Evolutionary conservation across 1,140 invertebrate genomes (phyloP), one percentile per base, ranked within the genome.

Genomic region (Theocolax elegans): DNA sequence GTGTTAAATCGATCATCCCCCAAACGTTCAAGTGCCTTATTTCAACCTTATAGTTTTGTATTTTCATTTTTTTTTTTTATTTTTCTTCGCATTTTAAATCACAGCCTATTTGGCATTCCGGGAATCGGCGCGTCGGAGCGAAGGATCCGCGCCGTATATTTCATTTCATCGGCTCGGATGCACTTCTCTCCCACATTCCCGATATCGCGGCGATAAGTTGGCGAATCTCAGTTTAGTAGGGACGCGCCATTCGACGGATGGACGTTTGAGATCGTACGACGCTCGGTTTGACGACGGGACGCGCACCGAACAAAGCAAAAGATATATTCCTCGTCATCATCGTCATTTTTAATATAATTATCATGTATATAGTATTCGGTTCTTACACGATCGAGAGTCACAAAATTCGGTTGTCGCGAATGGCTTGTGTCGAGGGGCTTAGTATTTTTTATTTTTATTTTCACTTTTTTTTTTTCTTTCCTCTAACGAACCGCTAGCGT

Each of bases 81-180:
- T n/a, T n/a, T n/a, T n/a, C n/a, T n/a, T n/a, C n/a, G n/a, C n/a
- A n/a, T 59, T 73, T 73, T 68, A 73, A 78, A 79, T 81, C 80
- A 80, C 80, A 81, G 80, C 80, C 80, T 76, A 67, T 70, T 74
- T 81, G 80, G 77, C 77, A 80, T 79, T 80, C 77, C 67, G 68
- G 72, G 65, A 63, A 51, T 63, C 44, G 15, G 40, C 17, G 25
- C 25, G n/a, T 9, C 27, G 23, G 10, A 31, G 13, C 7, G 42
- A 62, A 21, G 17, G 42, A 29, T 31, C 31, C 9, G 8, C 3
- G 27, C 42, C 40, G n/a, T 10, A n/a, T 6, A 17, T 56, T n/a
- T n/a, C n/a, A n/a, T n/a, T n/a, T n/a, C n/a, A n/a, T n/a, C n/a
- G 19, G 10, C 12, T 56, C 38, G 38, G 19, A 58, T 38, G 1